Evolutionary conservation across 2,113 vertebrate genomes (phyloP).

Genomic region (Trogon melanurus): DNA sequence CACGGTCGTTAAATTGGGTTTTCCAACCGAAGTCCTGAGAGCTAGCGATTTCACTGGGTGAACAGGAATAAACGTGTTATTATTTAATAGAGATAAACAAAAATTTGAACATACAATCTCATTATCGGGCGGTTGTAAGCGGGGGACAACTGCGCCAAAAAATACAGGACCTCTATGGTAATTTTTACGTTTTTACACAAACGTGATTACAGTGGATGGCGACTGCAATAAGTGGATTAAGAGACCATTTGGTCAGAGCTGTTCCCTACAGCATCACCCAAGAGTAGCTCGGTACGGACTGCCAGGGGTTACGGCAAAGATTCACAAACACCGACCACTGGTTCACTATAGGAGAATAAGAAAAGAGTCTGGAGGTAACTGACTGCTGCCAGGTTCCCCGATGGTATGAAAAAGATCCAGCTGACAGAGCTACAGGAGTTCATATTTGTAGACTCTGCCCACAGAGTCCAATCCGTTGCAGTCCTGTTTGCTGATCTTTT

Average conservation of each 20-base stretch:
- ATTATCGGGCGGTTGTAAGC: neutral
- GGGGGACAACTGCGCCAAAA: neutral
- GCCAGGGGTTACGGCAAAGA: neutral
- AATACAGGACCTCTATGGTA: rapidly evolving
- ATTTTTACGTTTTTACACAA: neutral
- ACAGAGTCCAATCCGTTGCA: neutral
- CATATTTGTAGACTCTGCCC: neutral
- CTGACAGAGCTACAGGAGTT: neutral
- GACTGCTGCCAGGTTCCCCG: neutral
- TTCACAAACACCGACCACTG: neutral
- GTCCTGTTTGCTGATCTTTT: neutral
- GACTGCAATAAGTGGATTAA: neutral
- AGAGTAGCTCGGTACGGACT: rapidly evolving
- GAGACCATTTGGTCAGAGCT: neutral
- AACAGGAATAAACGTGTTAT: no score
- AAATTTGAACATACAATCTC: no score
- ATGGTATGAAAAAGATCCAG: neutral
- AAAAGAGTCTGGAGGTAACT: neutral
- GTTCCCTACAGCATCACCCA: rapidly evolving
- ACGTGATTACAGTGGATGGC: neutral
- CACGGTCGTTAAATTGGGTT: no score
- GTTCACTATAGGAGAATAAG: neutral
- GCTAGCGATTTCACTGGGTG: no score
- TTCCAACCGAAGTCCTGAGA: no score
- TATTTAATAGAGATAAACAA: no score